Conservation (phyloP, 2,113 vertebrate genomes). For the Cricetomys ansorgei region DNA sequence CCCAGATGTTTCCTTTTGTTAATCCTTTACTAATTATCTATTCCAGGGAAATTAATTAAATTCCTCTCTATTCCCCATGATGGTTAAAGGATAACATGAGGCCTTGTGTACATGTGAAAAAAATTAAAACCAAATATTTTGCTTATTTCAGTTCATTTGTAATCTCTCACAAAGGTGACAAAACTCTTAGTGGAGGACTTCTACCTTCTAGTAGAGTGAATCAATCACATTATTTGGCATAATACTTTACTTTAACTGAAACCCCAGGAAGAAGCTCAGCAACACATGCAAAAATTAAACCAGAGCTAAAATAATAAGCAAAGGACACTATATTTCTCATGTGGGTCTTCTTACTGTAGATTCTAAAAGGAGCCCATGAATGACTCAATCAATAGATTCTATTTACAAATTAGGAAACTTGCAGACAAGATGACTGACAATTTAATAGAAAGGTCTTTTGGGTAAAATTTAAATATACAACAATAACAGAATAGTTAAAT, state of each 20-base stretch:
- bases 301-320: neutral
- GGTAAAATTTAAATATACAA: neutral
- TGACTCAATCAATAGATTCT: neutral
- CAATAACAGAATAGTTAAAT: neutral
- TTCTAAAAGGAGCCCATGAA: neutral
- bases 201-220: neutral
- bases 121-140: neutral
- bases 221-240: conserved; percentile 35
- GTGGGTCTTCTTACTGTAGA: neutral
- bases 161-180: neutral
- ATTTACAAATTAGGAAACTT: conserved; percentile 43
- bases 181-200: neutral
- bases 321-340: neutral
- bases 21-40: neutral
- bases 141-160: neutral
- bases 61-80: neutral
- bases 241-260: conserved; percentile 14
- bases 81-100: conserved; percentile 2
- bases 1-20: neutral
- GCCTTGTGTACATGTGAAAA: neutral
- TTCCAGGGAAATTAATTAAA: conserved; percentile 39
- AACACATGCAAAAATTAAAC: neutral
- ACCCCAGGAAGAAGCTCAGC: neutral
- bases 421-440: conserved; percentile 14
- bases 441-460: neutral